Base-by-base conservation (phyloP, 2,888 invertebrate species). In the Sphinx pinastri region DNA sequence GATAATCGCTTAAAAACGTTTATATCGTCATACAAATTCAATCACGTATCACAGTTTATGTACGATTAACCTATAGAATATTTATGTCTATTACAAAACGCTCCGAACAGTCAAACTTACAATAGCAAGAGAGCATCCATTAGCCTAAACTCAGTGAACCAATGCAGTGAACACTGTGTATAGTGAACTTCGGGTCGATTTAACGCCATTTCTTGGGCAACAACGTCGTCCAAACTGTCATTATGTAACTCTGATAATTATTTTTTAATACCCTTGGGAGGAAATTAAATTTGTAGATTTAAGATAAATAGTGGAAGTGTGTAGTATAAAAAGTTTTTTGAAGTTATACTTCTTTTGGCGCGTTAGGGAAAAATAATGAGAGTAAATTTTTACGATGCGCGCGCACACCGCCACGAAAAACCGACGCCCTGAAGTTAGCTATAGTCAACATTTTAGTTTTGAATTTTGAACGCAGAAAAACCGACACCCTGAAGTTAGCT, bases 181-280 rank as follows among this genome's bases (percentile, higher is more conserved):
- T 49, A 38, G 25, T 6, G 38, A 31, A 31, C 52, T 16, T 8
- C 25, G 19, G 68, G 57, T 52, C 52, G 57, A 71, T 71, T 68
- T 68, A 69, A 70, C 70, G 70, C 63, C 66, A 12, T 59, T 57
- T 58, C 69, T 72, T 70, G 16, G 49, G 70, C 31, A 71, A 71
- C 67, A 63, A 71, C 60, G 16, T 47, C 25, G 59, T 67, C 58
- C 58, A 71, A 70, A 71, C 70, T 16, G 38, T 58, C 59, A 51
- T 68, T 67, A 59, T 52, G 70, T 58, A 70, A 70, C 52, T 52
- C 63, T 38, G 31, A 38, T 47, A 16, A 63, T 49, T 63, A 49
- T 19, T 16, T 63, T 49, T 49, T 63, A 49, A 63, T 49, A 49
- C 49, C 16, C 16, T 47, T 19, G 16, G 16, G 11, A 38, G 8